Conservation (phyloP, 1,140 invertebrate species). For the Macrotrachela quadricornifera region DNA sequence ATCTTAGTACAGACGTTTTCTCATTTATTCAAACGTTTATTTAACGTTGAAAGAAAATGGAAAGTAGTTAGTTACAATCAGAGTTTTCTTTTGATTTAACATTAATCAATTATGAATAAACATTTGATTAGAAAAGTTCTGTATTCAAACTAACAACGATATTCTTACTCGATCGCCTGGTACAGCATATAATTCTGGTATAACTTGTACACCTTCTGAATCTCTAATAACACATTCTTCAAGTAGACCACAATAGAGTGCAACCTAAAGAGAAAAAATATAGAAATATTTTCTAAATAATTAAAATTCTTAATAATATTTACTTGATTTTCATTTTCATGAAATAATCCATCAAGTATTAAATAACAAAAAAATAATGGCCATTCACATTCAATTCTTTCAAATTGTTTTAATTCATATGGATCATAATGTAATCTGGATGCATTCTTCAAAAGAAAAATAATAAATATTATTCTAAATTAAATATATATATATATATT, state of each 20-base stretch:
- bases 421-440: conserved; percentile 87
- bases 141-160: no score
- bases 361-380: conserved; percentile 91
- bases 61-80: no score
- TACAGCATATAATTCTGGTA: conserved; percentile 87
- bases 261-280: conserved; percentile 15
- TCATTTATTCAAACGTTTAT: no score
- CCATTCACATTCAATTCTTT: conserved; percentile 99
- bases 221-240: conserved; percentile 48
- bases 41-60: no score
- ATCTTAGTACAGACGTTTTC: no score
- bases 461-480: not conserved
- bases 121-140: no score
- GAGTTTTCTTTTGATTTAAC: no score
- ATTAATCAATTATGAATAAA: no score
- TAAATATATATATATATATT: conserved; percentile 40
- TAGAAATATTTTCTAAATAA: not conserved
- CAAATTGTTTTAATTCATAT: conserved; percentile 89
- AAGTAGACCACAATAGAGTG: conserved; percentile 23
- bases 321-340: conserved; percentile 54
- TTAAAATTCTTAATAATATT: conserved; percentile 10
- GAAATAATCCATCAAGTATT: conserved; percentile 76
- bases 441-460: conserved; percentile 40
- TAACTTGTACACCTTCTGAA: conserved; percentile 63
- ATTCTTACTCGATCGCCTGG: conserved; percentile 42